Conservation (phyloP, 2,113 vertebrate species). For the Morone saxatilis region DNA sequence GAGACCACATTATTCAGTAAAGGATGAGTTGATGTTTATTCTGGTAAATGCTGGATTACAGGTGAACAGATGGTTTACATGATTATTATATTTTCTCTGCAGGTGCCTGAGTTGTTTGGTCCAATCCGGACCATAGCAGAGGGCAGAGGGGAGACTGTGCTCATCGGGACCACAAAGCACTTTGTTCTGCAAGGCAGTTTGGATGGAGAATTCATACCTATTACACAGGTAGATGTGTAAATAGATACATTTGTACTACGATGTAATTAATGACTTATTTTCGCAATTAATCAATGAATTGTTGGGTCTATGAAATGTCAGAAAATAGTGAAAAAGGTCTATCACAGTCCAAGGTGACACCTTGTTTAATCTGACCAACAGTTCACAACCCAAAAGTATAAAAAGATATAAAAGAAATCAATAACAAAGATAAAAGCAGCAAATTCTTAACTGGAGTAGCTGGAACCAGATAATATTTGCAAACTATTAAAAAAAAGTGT, state of each 20-base stretch:
- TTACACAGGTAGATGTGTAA: conserved; percentile 90
- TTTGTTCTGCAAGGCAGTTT: conserved; percentile 93
- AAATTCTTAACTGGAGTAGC: neutral
- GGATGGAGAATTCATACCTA: conserved; percentile 91
- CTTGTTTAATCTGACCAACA: neutral
- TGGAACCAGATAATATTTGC: neutral
- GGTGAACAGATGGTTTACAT: neutral
- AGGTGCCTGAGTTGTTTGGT: conserved; percentile 96
- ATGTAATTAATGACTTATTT: neutral
- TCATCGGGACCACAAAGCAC: conserved; percentile 97
- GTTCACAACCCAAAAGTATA: neutral
- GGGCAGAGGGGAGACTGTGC: conserved; percentile 90
- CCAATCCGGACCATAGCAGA: conserved; percentile 96
- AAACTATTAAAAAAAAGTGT: too few species aligned
- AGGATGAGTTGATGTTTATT: neutral
- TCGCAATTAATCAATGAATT: neutral
- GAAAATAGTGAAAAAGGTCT: neutral
- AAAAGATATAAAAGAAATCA: neutral
- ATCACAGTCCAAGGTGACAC: neutral
- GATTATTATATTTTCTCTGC: conserved; percentile 9
- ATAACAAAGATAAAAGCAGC: neutral
- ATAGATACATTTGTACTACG: neutral
- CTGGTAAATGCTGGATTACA: neutral
- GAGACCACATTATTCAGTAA: conserved; percentile 6
- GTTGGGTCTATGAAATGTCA: neutral